Evolutionary conservation across 1,140 invertebrate genomes (phyloP), one percentile per base, ranked within the genome.

Genomic region (Drosophila guanche): DNA sequence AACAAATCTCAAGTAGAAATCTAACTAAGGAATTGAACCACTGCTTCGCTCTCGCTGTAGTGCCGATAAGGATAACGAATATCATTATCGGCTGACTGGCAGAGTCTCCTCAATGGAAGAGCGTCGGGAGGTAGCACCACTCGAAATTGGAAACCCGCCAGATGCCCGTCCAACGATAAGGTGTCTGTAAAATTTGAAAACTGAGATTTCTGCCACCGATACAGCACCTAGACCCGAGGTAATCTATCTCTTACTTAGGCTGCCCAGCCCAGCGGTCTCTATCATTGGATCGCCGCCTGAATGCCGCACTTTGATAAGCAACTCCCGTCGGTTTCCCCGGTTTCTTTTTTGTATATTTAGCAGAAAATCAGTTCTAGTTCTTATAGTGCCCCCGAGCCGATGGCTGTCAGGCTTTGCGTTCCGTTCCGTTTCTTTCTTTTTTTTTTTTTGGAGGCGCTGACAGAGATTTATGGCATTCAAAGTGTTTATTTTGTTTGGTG

Each of bases 381-480:
- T 53, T 23, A 52, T 42, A 50, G 66, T 55, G 10, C 63, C 42
- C 62, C 12, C 25, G 25, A 27, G 4, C 33, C 41, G 66, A 69
- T 69, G 53, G 57, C 16, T 62, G 62, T 73, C 70, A 33, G 50
- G 16, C 16, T 20, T 20, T 20, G 16, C 16, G 16, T 20, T 37
- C 6, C 41, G 65, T 47, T 55, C 68, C 10, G 10, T 33, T 4
- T 37, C 4, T 27, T 12, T 10, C 68, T 68, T 68, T 33, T 33
- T 4, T 37, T 12, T 27, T 12, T 10, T 68, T 68, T 68, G 42
- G 48, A 54, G 62, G 51, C 66, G 40, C 60, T 74, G 83, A 85
- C 81, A 85, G 79, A 85, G 81, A 85, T 86, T 88, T 86, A 86
- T 86, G 69, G 66, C 53, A 63, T 66, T 46, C 37, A 46, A 23